Conservation (phyloP, 2,888 invertebrate species). For the Pollenia labialis region DNA sequence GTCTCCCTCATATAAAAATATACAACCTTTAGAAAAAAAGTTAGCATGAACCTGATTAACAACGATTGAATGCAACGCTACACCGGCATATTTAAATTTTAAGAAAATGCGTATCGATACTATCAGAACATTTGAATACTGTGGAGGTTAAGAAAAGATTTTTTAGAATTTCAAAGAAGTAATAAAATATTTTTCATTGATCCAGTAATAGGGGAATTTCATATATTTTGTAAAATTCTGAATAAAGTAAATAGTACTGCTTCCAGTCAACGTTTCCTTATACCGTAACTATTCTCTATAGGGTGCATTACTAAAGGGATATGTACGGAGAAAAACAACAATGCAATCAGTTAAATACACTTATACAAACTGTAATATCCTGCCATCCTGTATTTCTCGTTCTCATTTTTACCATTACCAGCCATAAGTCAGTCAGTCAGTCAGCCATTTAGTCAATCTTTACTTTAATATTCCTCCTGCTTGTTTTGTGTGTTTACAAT, state of each 20-base stretch:
- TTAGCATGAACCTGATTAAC: background rate
- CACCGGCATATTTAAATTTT: background rate
- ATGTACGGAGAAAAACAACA: background rate
- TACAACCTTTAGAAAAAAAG: conserved; percentile 2
- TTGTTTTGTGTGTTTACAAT: conserved; percentile 62
- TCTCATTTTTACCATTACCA: conserved; percentile 10
- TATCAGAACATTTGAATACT: no score
- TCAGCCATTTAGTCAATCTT: conserved; percentile 29
- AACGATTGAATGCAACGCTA: background rate
- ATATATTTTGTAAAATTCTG: no score
- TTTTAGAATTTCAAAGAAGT: no score
- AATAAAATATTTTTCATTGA: no score
- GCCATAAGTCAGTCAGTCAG: background rate
- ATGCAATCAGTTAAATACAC: conserved; percentile 10
- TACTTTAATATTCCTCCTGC: conserved; percentile 44
- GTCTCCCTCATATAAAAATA: conserved; percentile 14
- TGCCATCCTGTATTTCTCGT: conserved; percentile 44
- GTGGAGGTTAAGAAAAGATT: no score
- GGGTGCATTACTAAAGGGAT: background rate
- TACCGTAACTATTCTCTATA: background rate
- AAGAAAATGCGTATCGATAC: no score
- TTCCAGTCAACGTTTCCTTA: background rate
- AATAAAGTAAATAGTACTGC: no score
- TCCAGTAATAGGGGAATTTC: no score
- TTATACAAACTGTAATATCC: conserved; percentile 47